Base-by-base conservation (phyloP, 1,140 invertebrate species). In the Cephus cinctus region DNA sequence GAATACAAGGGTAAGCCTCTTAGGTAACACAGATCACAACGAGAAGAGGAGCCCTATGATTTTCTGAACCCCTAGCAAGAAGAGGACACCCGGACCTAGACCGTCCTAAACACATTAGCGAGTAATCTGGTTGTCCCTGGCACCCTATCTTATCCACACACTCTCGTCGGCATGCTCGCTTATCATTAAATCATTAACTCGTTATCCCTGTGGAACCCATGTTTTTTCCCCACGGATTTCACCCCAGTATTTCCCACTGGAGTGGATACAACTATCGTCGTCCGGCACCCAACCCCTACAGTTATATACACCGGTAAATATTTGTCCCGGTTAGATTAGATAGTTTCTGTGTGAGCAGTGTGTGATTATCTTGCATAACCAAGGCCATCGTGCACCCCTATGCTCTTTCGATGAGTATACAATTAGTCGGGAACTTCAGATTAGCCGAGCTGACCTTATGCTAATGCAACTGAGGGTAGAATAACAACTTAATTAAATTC, bases 161-260 rank as follows among this genome's bases (percentile, higher is more conserved):
- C 39, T 40, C 43, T 46, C 8, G 27, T 6, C 42, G 31, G 38
- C 44, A 14, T 34, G 25, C 34, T 44, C 41, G 48, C 38, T 53
- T 54, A 56, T 61, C 59, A 54, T 56, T 57, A 55, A 55, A 55
- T 63, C 59, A 51, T 61, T 63, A 63, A 61, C 48, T 54, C 50
- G 48, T 57, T 54, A 59, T 53, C 53, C 49, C 57, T n/a, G 16
- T 15, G 43, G 42, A 40, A 52, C 40, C 21, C 21, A 44, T 16
- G 18, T 19, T 38, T 20, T 18, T 15, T 12, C 40, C 20, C 21
- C 41, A 11, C 12, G 9, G 14, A 11, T 30, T 30, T 30, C 27
- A 11, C 27, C 27, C 27, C 27, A 30, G n/a, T n/a, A n/a, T n/a
- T n/a, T n/a, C n/a, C n/a, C n/a, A n/a, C n/a, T n/a, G n/a, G n/a